Evolutionary conservation across 2,888 invertebrate genomes (phyloP).

Genomic region (Actias luna): DNA sequence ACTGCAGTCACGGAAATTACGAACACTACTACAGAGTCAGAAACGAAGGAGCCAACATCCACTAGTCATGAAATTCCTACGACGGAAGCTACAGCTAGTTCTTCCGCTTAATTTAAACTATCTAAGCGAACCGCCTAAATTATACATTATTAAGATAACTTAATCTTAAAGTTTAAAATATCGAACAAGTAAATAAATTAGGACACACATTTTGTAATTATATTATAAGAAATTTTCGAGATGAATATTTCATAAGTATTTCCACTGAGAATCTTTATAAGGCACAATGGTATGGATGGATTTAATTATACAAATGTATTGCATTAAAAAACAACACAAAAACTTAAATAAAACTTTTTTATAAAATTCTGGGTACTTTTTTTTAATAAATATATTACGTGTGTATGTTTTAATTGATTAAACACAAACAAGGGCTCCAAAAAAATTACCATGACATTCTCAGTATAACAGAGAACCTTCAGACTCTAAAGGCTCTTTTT

Average conservation of each 20-base stretch:
- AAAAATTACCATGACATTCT: neutral
- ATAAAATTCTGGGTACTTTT: neutral
- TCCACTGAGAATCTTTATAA: neutral
- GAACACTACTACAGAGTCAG: constrained; percentile 15
- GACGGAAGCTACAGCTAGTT: constrained; percentile 30
- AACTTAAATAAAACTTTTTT: neutral
- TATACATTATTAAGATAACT: constrained; percentile 14
- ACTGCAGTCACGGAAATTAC: constrained; percentile 2
- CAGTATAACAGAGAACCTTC: constrained; percentile 1
- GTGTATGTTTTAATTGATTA: neutral
- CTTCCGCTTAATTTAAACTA: constrained; percentile 25
- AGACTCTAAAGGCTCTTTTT: constrained; percentile 20
- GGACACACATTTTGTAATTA: neutral
- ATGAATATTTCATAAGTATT: neutral
- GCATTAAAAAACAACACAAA: neutral
- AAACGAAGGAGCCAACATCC: constrained; percentile 21
- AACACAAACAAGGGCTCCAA: neutral
- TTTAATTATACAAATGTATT: neutral
- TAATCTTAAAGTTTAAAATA: constrained; percentile 7
- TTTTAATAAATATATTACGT: neutral
- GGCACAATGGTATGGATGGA: neutral
- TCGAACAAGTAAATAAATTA: neutral
- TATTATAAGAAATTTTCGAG: neutral
- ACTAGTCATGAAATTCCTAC: constrained; percentile 30
- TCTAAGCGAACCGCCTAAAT: constrained; percentile 9